Conservation (phyloP, 2,888 invertebrate genomes). For the Vanessa cardui region DNA sequence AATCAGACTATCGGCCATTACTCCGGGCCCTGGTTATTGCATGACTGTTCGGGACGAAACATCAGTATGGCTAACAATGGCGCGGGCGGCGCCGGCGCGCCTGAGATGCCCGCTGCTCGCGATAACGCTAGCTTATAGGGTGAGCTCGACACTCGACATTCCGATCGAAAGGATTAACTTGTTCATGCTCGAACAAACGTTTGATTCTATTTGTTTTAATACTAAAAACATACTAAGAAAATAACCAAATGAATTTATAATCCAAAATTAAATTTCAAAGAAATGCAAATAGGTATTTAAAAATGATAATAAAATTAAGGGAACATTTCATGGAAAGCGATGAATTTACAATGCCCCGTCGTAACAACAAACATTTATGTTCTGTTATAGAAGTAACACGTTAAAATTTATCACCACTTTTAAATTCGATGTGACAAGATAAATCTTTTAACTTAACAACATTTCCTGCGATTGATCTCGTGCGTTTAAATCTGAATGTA, state of each 20-base stretch:
- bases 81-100: constrained; percentile 46
- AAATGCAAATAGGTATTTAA: background rate
- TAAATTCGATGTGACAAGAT: background rate
- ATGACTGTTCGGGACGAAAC: constrained; percentile 29
- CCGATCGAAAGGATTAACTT: constrained; percentile 23
- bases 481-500: constrained; percentile 16
- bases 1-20: constrained; percentile 42
- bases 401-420: constrained; percentile 2
- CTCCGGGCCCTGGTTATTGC: constrained; percentile 33
- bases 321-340: background rate
- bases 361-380: background rate
- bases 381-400: background rate
- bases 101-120: constrained; percentile 44
- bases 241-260: background rate
- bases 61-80: constrained; percentile 41
- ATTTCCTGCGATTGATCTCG: background rate
- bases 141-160: constrained; percentile 31
- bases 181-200: constrained; percentile 15
- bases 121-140: constrained; percentile 48
- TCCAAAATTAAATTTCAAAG: background rate
- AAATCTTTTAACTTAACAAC: constrained; percentile 5
- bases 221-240: background rate
- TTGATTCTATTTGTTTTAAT: constrained; percentile 9
- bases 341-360: background rate
- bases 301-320: background rate